Percentiles rank a stretch among this genome's conserved stretches.
Evolutionary conservation across 2,888 invertebrate species (phyloP).

Genomic region (Hyppa rectilinea): DNA sequence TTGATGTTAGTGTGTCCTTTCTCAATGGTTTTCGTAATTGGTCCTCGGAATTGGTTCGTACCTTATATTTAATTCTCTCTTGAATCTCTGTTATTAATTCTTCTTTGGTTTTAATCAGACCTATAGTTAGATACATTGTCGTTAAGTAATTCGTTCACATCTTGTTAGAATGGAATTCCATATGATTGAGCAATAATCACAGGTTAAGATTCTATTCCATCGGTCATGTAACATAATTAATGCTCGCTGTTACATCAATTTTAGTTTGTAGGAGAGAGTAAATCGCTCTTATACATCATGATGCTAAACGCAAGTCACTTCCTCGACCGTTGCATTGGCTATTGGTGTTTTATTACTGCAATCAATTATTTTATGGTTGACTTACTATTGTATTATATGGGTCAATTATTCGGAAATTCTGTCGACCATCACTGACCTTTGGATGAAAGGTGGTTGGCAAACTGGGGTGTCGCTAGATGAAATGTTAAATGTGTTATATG

Average conservation of each 20-base stretch:
- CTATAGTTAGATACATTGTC: slow-evolving; percentile 27
- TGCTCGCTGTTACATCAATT: slow-evolving; percentile 42
- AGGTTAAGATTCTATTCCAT: slow-evolving; percentile 18
- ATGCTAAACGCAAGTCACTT: slow-evolving; percentile 58
- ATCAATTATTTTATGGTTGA: slow-evolving; percentile 26
- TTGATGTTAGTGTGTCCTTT: neutral
- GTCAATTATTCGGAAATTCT: slow-evolving; percentile 43
- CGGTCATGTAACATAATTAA: slow-evolving; percentile 40
- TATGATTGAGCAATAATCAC: slow-evolving; percentile 42
- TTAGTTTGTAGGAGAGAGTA: slow-evolving; percentile 31
- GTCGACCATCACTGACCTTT: slow-evolving; percentile 34
- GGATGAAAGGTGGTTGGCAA: slow-evolving; percentile 19
- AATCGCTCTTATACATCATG: slow-evolving; percentile 26
- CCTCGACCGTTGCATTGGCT: slow-evolving; percentile 35
- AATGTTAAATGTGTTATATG: slow-evolving; percentile 6
- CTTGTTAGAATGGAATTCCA: slow-evolving; percentile 34
- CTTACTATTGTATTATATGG: slow-evolving; percentile 31
- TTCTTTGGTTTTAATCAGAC: slow-evolving; percentile 10
- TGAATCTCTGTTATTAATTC: slow-evolving; percentile 4
- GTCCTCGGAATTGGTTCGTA: neutral
- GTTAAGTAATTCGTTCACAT: slow-evolving; percentile 28
- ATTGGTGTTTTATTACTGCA: slow-evolving; percentile 31
- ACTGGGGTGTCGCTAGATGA: slow-evolving; percentile 1
- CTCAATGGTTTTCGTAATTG: neutral
- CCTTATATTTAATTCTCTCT: neutral